Evolutionary conservation across 2,888 invertebrate genomes (phyloP), one percentile per base, ranked within the genome.

Genomic region (Erebia ligea): DNA sequence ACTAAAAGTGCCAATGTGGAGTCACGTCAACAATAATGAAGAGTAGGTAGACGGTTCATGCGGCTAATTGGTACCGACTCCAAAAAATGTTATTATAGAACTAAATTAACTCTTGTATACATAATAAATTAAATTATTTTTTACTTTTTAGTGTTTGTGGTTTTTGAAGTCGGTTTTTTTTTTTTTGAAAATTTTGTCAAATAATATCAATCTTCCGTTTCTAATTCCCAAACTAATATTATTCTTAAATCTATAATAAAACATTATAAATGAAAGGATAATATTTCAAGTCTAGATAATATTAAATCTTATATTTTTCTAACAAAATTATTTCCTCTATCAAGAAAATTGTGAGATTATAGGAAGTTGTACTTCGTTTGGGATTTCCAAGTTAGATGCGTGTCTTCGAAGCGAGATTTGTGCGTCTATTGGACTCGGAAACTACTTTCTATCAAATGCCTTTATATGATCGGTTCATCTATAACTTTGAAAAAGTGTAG

Each of bases 321-420:
- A 73, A 74, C 52, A 9, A 52, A 17, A 77, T 75, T 75, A 84
- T 77, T 82, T 83, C 77, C 70, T 80, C 84, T 84, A 88, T 86
- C 86, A 88, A 87, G 80, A 88, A 85, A 85, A 88, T 84, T 84
- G 79, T 71, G 78, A 83, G 88, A 88, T 90, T 90, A 89, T 88
- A 84, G 85, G 81, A 86, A 89, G 85, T 89, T 88, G 78, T 80
- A 78, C 81, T 85, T 88, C 90, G 88, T 90, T 87, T 68, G 80
- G 76, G 77, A 88, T 88, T 85, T 8, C 15, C 77, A 76, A 81
- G 81, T 87, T 82, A 76, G 76, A 17, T 87, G 87, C 86, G 88
- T 88, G 86, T 84, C 80, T 86, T 82, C 80, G 75, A 77, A 80
- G 69, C 68, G 81, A 88, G 82, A 34, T 84, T 88, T 80, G 77